Evolutionary conservation across 2,797 vertebrate species (phyloP), one percentile per base, ranked within the genome.

Genomic region (Catostomus latipinnis): DNA sequence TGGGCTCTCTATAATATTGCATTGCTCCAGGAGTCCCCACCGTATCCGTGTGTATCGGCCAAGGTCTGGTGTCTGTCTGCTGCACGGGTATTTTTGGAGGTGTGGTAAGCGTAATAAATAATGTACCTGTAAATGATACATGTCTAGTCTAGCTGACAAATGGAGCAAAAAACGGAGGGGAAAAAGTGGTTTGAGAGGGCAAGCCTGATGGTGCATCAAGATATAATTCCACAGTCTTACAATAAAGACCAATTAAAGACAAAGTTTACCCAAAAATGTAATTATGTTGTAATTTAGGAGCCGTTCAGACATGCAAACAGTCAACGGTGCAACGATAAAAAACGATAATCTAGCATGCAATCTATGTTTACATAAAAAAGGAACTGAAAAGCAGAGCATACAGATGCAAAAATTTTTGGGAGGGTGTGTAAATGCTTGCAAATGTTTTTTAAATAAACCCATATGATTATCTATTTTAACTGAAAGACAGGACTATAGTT

Each of bases 1-100:
- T 70, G 80, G 72, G 80, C 34, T 82, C 58, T 91, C 89, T 86
- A 86, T 90, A 92, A 91, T 91, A 90, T 89, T 78, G 87, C 86
- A 88, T 88, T 87, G 86, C 86, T 86, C 85, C 66, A 82, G 68
- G 43, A 81, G 66, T 75, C 71, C 69, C 71, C 56, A 52, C 58
- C 45, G 66, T 63, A 62, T 77, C 67, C 65, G 52, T 50, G 63
- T 80, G 82, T 82, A 77, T 80, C 78, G 68, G 77, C 61, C 60
- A 75, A 80, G 82, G 82, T 84, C 82, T 84, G 71, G 71, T 81
- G 75, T 74, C 81, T 76, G 85, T 85, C 85, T 85, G 85, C 80
- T 67, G 50, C 80, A 43, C 22, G 78, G 70, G 60, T 83, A 83
- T 87, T 85, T 85, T 81, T 85, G 78, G 82, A 73, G 57, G 73